phyloP scores from a whole-genome alignment of 1,140 invertebrate species.

The Ptiloglossa arizonensis region DNA sequence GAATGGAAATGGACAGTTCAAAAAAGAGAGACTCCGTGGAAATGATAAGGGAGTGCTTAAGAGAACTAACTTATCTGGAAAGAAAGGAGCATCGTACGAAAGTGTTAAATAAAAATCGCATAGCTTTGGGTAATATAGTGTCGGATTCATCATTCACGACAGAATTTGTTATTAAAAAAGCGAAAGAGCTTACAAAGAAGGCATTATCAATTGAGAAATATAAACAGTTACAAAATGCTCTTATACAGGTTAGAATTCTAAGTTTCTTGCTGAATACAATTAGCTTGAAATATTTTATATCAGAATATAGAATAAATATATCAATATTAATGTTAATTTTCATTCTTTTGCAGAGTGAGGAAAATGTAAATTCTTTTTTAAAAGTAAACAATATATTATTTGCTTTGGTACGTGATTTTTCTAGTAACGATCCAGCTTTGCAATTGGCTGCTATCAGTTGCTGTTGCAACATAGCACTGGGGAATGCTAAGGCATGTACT shows the following conservation, averaged over 20 bases:
- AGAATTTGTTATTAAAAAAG: slow-evolving; percentile 61
- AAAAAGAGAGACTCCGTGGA: slow-evolving; percentile 41
- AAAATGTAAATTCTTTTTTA: slow-evolving; percentile 76
- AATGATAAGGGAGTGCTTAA: slow-evolving; percentile 55
- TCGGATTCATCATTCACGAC: slow-evolving; percentile 38
- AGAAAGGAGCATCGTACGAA: slow-evolving; percentile 66
- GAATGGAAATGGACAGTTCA: slow-evolving; percentile 8
- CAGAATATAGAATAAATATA: background rate
- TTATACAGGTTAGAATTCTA: slow-evolving; percentile 72
- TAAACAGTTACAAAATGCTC: slow-evolving; percentile 70
- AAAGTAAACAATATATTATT: slow-evolving; percentile 70
- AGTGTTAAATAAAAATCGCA: slow-evolving; percentile 65
- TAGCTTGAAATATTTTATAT: background rate
- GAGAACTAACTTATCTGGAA: slow-evolving; percentile 44
- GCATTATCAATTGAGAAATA: slow-evolving; percentile 68
- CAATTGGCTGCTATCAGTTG: slow-evolving; percentile 76
- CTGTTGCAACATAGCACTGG: slow-evolving; percentile 79
- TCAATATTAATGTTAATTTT: slow-evolving; percentile 21
- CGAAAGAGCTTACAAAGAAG: slow-evolving; percentile 70
- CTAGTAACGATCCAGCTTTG: slow-evolving; percentile 68
- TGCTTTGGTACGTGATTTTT: slow-evolving; percentile 74
- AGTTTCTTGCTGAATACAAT: background rate
- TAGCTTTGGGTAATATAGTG: slow-evolving; percentile 62
- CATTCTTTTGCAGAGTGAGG: slow-evolving; percentile 68
- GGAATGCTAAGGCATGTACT: slow-evolving; percentile 75